These are phyloP conservation scores for Sipha maydis DNA, from an alignment of 2,888 invertebrate genomes.

Conservation along the genomic window DNA sequence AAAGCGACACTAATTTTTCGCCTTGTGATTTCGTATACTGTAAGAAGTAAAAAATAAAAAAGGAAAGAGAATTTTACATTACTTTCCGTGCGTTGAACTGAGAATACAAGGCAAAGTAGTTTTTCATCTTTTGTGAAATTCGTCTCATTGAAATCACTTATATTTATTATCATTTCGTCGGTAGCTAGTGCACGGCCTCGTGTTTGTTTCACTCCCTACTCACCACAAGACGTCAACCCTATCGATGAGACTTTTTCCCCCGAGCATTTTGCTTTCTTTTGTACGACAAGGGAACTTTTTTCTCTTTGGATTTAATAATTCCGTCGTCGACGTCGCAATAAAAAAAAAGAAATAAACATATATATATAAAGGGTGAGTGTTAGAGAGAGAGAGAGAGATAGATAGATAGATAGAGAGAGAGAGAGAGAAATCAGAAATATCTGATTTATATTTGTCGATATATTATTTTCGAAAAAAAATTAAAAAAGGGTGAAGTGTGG, in stretches of 20 bases:
- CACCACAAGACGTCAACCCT: slow-evolving; percentile 61
- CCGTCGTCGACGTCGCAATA: slow-evolving; percentile 45
- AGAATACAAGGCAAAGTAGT: slow-evolving; percentile 34
- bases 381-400: slow-evolving; percentile 13
- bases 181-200: slow-evolving; percentile 12
- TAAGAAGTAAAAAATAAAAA: background rate
- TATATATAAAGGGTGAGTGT: background rate
- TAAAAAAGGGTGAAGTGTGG: background rate
- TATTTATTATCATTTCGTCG: slow-evolving; percentile 61
- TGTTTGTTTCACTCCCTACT: slow-evolving; percentile 60
- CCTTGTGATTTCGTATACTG: slow-evolving; percentile 46
- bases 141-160: slow-evolving; percentile 62
- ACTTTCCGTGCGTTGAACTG: slow-evolving; percentile 18
- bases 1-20: slow-evolving; percentile 60
- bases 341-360: slow-evolving; percentile 26
- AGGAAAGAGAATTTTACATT: slow-evolving; percentile 48
- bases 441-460: slow-evolving; percentile 60
- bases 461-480: slow-evolving; percentile 49
- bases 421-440: slow-evolving; percentile 40
- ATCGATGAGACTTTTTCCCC: slow-evolving; percentile 57
- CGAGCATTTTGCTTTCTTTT: slow-evolving; percentile 60
- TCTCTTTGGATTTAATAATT: slow-evolving; percentile 57
- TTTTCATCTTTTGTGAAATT: slow-evolving; percentile 62
- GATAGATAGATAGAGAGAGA: slow-evolving; percentile 9
- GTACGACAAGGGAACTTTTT: slow-evolving; percentile 49